A percentile compares a stretch with the other conserved stretches of the same genome.
These are phyloP conservation scores for Coracopsis vasa DNA, from an alignment of 2,113 vertebrate genomes.

Conservation along the genomic window DNA sequence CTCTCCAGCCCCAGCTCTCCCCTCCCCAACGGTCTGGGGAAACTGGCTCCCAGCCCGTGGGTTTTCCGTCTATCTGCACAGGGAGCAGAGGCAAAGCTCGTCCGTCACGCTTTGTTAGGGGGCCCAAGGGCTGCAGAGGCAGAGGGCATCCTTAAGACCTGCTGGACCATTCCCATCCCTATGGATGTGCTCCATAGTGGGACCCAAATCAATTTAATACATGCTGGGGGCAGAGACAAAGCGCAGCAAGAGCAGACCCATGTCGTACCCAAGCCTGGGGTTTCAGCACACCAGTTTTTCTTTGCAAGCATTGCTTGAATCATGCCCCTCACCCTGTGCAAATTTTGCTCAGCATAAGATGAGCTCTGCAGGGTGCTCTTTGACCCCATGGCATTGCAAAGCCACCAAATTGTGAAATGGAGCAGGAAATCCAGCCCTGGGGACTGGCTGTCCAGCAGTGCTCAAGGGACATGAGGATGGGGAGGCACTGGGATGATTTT, in stretches of 20 bases:
- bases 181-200: background rate
- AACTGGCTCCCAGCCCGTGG: background rate
- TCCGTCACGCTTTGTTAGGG: background rate
- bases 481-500: background rate
- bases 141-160: background rate
- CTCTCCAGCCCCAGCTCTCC: constrained; percentile 25
- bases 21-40: constrained; percentile 39
- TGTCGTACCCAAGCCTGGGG: background rate
- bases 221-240: background rate
- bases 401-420: background rate
- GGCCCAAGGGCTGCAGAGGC: background rate
- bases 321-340: too few species aligned
- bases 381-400: background rate
- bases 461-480: background rate
- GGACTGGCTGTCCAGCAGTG: accelerated
- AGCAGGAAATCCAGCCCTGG: background rate
- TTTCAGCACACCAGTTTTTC: background rate
- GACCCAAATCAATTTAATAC: background rate
- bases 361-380: background rate
- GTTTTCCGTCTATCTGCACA: background rate
- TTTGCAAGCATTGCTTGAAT: background rate
- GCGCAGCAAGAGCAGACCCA: background rate
- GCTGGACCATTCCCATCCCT: background rate
- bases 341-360: background rate
- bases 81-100: background rate